phyloP scores from a whole-genome alignment of 2,888 invertebrate species.

The Sarcophaga carnaria region DNA sequence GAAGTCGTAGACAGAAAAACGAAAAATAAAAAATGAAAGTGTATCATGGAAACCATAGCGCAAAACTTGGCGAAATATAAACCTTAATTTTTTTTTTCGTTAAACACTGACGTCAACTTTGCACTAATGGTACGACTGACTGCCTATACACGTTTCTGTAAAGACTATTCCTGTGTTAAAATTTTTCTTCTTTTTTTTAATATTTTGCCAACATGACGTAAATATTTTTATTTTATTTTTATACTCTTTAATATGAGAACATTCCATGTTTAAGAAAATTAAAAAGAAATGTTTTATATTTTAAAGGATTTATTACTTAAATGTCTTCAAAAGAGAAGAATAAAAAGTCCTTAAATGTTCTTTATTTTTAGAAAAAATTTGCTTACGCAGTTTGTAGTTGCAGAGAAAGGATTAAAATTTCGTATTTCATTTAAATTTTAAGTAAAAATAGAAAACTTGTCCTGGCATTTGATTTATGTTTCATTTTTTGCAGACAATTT shows the following conservation, averaged over 20 bases:
- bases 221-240: neutral
- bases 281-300: too few relatives aligned
- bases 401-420: too few relatives aligned
- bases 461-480: too few relatives aligned
- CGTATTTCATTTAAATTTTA: too few relatives aligned
- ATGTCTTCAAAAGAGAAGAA: too few relatives aligned
- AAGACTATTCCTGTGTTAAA: neutral
- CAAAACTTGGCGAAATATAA: neutral
- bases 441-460: too few relatives aligned
- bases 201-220: slow-evolving; percentile 18
- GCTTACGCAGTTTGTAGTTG: too few relatives aligned
- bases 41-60: slow-evolving; percentile 1
- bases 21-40: neutral
- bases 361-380: too few relatives aligned
- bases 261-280: neutral
- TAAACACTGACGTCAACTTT: slow-evolving; percentile 39
- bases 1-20: slow-evolving; percentile 16
- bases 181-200: neutral
- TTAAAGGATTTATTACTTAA: neutral
- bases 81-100: neutral
- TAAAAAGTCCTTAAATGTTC: too few relatives aligned
- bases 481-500: too few relatives aligned
- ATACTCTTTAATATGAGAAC: neutral
- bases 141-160: neutral
- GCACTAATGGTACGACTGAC: neutral